Conservation (phyloP, 2,888 invertebrate genomes). For the Ethmia dodecea region DNA sequence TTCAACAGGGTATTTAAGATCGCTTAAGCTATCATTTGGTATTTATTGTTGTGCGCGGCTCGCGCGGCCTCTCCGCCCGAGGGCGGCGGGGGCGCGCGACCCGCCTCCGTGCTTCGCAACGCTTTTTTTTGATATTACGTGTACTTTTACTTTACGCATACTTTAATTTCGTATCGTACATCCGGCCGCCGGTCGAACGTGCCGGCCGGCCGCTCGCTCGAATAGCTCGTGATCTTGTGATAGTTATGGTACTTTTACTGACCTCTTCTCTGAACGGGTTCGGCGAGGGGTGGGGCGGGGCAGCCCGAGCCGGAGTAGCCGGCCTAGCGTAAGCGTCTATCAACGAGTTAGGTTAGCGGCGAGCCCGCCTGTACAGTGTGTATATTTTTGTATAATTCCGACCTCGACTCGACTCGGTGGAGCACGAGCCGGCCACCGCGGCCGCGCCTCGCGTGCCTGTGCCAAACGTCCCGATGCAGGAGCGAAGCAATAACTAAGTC, state of each 20-base stretch:
- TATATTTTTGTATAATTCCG: too few species aligned
- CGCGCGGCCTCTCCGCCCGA: conserved; percentile 14
- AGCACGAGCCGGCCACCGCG: background rate
- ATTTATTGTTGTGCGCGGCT: conserved; percentile 56
- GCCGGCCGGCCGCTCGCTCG: background rate
- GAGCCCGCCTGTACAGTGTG: too few species aligned
- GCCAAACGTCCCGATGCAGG: conserved; percentile 43
- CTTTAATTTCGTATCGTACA: background rate
- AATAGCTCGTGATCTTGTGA: background rate
- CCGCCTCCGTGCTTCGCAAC: conserved; percentile 11
- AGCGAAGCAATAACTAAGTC: conserved; percentile 52
- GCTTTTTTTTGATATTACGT: too few species aligned
- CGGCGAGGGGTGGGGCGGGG: too few species aligned
- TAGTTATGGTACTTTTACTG: too few species aligned
- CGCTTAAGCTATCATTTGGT: conserved; percentile 73
- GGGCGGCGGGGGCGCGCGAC: conserved; percentile 15
- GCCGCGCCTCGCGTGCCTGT: conserved; percentile 32
- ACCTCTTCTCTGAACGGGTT: too few species aligned
- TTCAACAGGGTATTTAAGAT: conserved; percentile 78
- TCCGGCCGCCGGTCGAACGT: background rate
- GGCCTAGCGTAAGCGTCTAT: too few species aligned
- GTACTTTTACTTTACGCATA: too few species aligned
- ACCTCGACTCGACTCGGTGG: background rate
- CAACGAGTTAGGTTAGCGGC: too few species aligned
- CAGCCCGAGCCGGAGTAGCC: too few species aligned